Conservation (phyloP, 2,888 invertebrate species). For the Caenorhabditis japonica region DNA sequence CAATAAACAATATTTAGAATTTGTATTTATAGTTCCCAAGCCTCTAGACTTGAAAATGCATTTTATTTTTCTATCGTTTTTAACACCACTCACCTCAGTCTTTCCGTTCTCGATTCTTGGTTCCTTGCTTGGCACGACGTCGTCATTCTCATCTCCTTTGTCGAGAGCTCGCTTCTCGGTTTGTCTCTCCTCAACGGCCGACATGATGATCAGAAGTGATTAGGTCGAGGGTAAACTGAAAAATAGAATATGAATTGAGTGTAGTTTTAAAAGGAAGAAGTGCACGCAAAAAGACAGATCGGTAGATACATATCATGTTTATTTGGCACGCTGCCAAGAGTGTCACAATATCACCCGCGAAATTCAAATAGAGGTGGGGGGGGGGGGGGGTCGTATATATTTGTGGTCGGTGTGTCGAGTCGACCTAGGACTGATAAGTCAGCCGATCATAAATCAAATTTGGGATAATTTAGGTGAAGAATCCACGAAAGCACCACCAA, state of each 20-base stretch:
- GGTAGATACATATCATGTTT: slow-evolving; percentile 9
- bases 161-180: slow-evolving; percentile 61
- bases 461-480: not conserved
- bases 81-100: slow-evolving; percentile 54
- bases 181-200: slow-evolving; percentile 65
- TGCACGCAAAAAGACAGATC: slow-evolving; percentile 1
- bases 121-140: slow-evolving; percentile 59
- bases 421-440: not conserved
- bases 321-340: slow-evolving; percentile 40
- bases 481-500: not conserved
- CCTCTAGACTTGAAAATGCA: too few relatives aligned
- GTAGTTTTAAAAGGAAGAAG: not conserved
- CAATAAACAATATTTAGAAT: slow-evolving; percentile 24
- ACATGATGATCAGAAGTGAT: slow-evolving; percentile 42
- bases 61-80: too few relatives aligned
- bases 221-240: slow-evolving; percentile 22
- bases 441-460: slow-evolving; percentile 1
- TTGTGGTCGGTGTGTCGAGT: slow-evolving; percentile 7
- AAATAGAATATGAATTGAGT: not conserved
- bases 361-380: slow-evolving; percentile 36
- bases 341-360: slow-evolving; percentile 22
- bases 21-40: slow-evolving; percentile 12
- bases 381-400: too few relatives aligned
- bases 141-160: slow-evolving; percentile 62
- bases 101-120: slow-evolving; percentile 65